A percentile compares a stretch with the other conserved stretches of the same genome.
These are phyloP conservation scores for Hyaena hyaena DNA, from an alignment of 2,113 vertebrate species.

Conservation along the genomic window DNA sequence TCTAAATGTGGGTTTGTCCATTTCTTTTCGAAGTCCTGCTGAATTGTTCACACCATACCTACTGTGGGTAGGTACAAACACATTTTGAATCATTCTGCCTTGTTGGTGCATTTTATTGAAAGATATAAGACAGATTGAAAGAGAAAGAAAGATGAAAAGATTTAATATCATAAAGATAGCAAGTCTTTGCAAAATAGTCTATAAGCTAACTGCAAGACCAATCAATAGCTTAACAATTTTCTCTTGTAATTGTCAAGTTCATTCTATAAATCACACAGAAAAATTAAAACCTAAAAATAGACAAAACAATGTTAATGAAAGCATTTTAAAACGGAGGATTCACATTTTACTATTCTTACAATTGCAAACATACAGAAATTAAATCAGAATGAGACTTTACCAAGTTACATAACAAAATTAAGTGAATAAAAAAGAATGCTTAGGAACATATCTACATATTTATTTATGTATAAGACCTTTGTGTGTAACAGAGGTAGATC, in stretches of 20 bases:
- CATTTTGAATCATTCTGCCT: background rate
- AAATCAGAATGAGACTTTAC: background rate
- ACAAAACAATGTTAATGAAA: background rate
- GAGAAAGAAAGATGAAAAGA: background rate
- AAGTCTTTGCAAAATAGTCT: background rate
- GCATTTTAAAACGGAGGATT: background rate
- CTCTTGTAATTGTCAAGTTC: background rate
- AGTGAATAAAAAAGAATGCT: background rate
- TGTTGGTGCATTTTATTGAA: conserved; percentile 3
- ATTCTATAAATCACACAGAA: background rate
- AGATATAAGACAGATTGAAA: background rate
- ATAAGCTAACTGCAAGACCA: background rate
- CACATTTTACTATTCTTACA: background rate
- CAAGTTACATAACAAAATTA: background rate
- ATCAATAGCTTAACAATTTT: background rate
- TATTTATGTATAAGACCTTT: background rate
- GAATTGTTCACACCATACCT: background rate
- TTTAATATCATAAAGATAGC: background rate
- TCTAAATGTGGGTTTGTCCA: background rate
- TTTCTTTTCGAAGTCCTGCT: background rate
- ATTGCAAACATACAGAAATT: background rate
- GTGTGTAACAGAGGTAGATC: background rate
- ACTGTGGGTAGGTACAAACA: background rate
- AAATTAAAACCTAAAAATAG: background rate
- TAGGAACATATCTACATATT: background rate